These are phyloP conservation scores for Paracyclopina nana DNA, from an alignment of 1,140 invertebrate species.

Conservation along the genomic window DNA sequence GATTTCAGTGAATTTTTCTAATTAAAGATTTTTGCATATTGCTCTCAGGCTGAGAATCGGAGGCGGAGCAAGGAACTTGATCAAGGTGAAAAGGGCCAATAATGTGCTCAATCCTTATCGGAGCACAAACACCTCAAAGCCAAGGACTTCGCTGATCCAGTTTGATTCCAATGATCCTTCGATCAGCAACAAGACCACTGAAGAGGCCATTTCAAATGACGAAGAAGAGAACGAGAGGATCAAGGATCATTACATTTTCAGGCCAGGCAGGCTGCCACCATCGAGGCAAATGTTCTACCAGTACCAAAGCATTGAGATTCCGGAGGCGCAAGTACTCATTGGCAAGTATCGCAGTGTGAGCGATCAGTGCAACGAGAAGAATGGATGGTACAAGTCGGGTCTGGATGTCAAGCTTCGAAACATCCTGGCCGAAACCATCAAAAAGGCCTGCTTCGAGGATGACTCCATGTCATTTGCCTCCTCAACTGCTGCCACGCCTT, in stretches of 20 bases:
- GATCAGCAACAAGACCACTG: neutral
- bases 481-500: neutral
- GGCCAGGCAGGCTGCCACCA: constrained; percentile 44
- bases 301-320: constrained; percentile 36
- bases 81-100: constrained; percentile 34
- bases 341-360: constrained; percentile 39
- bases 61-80: constrained; percentile 32
- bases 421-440: constrained; percentile 40
- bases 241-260: constrained; percentile 38
- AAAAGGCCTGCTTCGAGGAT: constrained; percentile 22
- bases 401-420: constrained; percentile 43
- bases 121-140: constrained; percentile 20
- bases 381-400: constrained; percentile 49
- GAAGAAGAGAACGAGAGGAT: constrained; percentile 22
- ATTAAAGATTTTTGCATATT: constrained; percentile 10
- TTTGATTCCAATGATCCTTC: constrained; percentile 2
- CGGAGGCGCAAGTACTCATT: constrained; percentile 59
- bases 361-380: constrained; percentile 42
- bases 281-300: constrained; percentile 63
- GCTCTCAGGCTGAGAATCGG: too few relatives aligned
- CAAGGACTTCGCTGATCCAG: constrained; percentile 15
- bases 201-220: constrained; percentile 3
- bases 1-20: constrained; percentile 22
- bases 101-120: constrained; percentile 34
- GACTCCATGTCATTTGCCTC: neutral